phyloP scores from a whole-genome alignment of 2,888 invertebrate genomes.

The Catocala sponsa region DNA sequence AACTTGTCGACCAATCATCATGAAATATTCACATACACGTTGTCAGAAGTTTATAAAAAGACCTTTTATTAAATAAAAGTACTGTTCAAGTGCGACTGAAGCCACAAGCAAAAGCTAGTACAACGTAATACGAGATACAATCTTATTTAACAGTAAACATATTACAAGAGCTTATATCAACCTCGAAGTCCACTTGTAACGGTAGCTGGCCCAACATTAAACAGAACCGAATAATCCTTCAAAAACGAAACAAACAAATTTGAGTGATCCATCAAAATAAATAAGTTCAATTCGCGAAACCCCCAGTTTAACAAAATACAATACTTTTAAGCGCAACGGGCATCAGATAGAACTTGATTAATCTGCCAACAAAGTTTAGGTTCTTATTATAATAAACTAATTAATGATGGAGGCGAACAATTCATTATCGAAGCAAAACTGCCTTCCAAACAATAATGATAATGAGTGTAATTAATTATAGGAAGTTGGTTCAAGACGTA shows the following conservation, averaged over 20 bases:
- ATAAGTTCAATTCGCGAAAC: conserved; percentile 42
- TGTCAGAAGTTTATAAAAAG: too few relatives aligned
- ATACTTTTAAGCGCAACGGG: conserved; percentile 69
- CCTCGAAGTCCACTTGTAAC: conserved; percentile 8
- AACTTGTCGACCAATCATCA: too few relatives aligned
- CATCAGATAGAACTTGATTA: conserved; percentile 87
- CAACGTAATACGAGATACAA: background rate
- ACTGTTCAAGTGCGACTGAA: too few relatives aligned
- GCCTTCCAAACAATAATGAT: conserved; percentile 88
- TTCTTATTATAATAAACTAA: conserved; percentile 88
- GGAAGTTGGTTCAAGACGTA: conserved; percentile 86
- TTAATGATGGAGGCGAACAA: conserved; percentile 87
- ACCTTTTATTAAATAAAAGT: too few relatives aligned
- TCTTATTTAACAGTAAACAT: background rate
- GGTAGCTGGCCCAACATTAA: conserved; percentile 7
- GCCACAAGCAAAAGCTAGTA: too few relatives aligned
- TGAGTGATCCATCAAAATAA: conserved; percentile 44
- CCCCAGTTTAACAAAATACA: conserved; percentile 48
- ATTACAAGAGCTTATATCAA: background rate
- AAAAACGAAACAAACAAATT: conserved; percentile 35
- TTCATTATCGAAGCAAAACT: conserved; percentile 88
- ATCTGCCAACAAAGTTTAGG: conserved; percentile 81
- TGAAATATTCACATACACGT: too few relatives aligned
- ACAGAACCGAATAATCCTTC: conserved; percentile 15
- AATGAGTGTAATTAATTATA: conserved; percentile 88